Percentiles rank a stretch among this genome's conserved stretches.
phyloP scores from a whole-genome alignment of 2,888 invertebrate genomes.

The Oligia latruncula region DNA sequence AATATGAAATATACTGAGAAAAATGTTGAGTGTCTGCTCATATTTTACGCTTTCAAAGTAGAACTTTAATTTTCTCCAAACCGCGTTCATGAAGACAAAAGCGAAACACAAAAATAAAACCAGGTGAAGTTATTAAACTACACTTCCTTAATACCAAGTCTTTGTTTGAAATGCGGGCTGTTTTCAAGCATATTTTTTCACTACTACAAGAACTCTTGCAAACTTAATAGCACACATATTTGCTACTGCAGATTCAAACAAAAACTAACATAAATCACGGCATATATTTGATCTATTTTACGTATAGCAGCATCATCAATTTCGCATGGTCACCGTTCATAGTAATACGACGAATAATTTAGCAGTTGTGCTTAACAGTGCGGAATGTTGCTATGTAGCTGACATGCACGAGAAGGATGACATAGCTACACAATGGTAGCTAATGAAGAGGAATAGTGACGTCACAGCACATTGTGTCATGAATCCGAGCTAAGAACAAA shows the following conservation, averaged over 20 bases:
- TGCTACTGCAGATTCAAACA: slow-evolving; percentile 1
- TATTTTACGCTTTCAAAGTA: slow-evolving; percentile 15
- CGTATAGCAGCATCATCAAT: slow-evolving; percentile 24
- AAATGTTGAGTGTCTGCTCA: slow-evolving; percentile 12
- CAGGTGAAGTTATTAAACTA: background rate
- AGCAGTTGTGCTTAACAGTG: slow-evolving; percentile 27
- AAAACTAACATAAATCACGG: slow-evolving; percentile 37
- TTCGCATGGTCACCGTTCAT: slow-evolving; percentile 6
- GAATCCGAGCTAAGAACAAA: slow-evolving; percentile 39
- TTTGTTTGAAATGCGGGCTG: slow-evolving; percentile 8
- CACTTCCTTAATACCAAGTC: slow-evolving; percentile 6
- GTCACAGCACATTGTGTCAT: slow-evolving; percentile 27
- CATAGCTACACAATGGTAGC: slow-evolving; percentile 35
- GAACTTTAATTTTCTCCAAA: slow-evolving; percentile 8
- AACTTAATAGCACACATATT: slow-evolving; percentile 16
- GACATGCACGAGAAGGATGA: slow-evolving; percentile 34
- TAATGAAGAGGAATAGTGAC: slow-evolving; percentile 51
- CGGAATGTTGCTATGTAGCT: slow-evolving; percentile 32
- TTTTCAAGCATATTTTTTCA: slow-evolving; percentile 13
- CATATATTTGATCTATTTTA: slow-evolving; percentile 42
- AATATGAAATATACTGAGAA: slow-evolving; percentile 15
- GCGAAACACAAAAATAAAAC: slow-evolving; percentile 31
- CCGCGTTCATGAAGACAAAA: slow-evolving; percentile 6
- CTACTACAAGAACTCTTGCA: background rate
- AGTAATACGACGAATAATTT: slow-evolving; percentile 53